These are phyloP conservation scores for Aphis craccivora DNA, from an alignment of 1,140 invertebrate species.

Conservation along the genomic window DNA sequence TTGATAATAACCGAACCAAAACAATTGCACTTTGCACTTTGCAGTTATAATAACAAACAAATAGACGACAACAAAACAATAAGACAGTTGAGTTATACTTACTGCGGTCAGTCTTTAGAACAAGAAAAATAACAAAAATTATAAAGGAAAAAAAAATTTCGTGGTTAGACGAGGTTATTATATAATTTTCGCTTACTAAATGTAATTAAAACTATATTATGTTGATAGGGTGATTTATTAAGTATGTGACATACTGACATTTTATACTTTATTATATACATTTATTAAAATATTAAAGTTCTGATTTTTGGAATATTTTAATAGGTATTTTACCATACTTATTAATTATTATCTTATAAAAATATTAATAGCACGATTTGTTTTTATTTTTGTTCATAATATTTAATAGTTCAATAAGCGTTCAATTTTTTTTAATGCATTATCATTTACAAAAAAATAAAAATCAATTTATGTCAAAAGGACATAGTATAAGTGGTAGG, in stretches of 20 bases:
- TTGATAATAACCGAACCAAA: too few species aligned
- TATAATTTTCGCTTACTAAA: neutral
- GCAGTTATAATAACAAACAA: too few species aligned
- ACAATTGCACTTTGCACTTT: too few species aligned
- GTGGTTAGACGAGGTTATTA: neutral
- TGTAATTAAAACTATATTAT: neutral
- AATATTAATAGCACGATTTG: neutral
- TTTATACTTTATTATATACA: neutral
- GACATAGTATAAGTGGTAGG: too few species aligned
- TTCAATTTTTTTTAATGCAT: neutral
- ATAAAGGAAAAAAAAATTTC: neutral
- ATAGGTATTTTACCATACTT: neutral
- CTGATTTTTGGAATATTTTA: neutral
- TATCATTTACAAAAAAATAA: neutral
- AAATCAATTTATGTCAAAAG: neutral
- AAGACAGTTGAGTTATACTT: neutral
- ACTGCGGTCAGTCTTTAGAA: neutral
- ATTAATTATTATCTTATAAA: neutral
- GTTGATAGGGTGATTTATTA: neutral
- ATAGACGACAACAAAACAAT: too few species aligned
- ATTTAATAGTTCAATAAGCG: neutral
- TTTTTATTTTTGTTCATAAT: neutral
- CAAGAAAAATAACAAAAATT: neutral
- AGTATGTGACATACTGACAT: accelerated
- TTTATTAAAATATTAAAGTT: neutral